Base-by-base conservation (phyloP, 2,888 invertebrate species). In the Unio pictorum region DNA sequence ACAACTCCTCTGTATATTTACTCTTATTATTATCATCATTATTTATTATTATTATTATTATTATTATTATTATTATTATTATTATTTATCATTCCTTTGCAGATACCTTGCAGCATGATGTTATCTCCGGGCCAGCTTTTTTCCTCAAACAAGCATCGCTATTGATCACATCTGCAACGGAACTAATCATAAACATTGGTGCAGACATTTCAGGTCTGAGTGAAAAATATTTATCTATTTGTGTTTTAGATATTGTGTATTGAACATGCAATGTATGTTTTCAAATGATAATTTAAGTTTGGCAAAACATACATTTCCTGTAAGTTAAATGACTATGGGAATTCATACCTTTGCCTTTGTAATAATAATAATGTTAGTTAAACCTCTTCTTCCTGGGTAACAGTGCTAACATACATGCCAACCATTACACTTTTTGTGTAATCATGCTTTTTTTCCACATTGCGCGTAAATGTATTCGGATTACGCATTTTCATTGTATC, bases 141-240 rank as follows among this genome's bases (percentile, higher is more conserved):
- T 86, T 85, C 71, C 69, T 84, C 34, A 87, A 86, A 71, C 83
- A 86, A 66, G 78, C 84, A 4, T 59, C 69, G 6, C n/a, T 82
- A 8, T 73, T 87, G 1, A 77, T 86, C 55, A 72, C 69, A 7
- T 69, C 79, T 23, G 71, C 83, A 1, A 68, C 76, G 26, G 81
- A 84, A 61, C 64, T 86, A n/a, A 75, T 82, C 23, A 73, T 66
- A 57, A 75, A 63, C 64, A 74, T 84, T 5, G 83, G 84, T 5
- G 69, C 78, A 8, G 76, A 84, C 58, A 76, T 83, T n/a, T 75
- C 80, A 74, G 85, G 86, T 86, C 65, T 67, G 66, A 45, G 11
- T 45, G 45, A 45, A 45, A 11, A n/a, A 17, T 60, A 11, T 34
- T 58, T 17, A 54, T 34, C 11, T n/a, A 20, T 28, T 28, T 26